Conservation (phyloP, 1,140 invertebrate species). For the Dufourea novaeangliae region DNA sequence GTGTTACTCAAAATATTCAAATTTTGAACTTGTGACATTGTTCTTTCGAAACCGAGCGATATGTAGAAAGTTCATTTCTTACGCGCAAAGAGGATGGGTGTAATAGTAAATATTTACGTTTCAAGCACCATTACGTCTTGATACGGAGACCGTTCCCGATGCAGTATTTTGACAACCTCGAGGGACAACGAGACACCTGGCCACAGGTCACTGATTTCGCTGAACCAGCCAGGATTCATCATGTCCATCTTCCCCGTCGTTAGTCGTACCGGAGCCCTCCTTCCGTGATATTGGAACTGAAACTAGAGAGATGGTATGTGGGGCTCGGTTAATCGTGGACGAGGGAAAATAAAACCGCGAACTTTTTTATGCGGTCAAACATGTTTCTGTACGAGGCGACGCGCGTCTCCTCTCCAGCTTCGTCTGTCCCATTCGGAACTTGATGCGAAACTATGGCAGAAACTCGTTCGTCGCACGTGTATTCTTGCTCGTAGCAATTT, state of each 20-base stretch:
- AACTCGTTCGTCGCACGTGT: constrained; percentile 37
- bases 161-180: constrained; percentile 92
- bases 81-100: neutral
- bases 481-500: constrained; percentile 27
- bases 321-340: constrained; percentile 20
- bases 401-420: neutral
- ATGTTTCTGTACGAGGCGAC: constrained; percentile 41
- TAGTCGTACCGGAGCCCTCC: too few relatives aligned
- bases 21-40: too few relatives aligned
- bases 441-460: constrained; percentile 7
- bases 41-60: neutral
- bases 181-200: constrained; percentile 95
- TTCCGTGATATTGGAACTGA: constrained; percentile 32
- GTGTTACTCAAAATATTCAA: too few relatives aligned
- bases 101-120: constrained; percentile 85
- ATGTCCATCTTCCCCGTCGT: constrained; percentile 80
- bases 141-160: constrained; percentile 91
- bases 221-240: constrained; percentile 94
- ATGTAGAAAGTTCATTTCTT: neutral
- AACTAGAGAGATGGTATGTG: constrained; percentile 22
- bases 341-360: constrained; percentile 44
- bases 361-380: constrained; percentile 56
- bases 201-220: constrained; percentile 94
- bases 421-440: neutral
- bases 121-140: constrained; percentile 95